Base-by-base conservation (phyloP, 2,797 vertebrate genomes). In the Mastacembelus armatus region DNA sequence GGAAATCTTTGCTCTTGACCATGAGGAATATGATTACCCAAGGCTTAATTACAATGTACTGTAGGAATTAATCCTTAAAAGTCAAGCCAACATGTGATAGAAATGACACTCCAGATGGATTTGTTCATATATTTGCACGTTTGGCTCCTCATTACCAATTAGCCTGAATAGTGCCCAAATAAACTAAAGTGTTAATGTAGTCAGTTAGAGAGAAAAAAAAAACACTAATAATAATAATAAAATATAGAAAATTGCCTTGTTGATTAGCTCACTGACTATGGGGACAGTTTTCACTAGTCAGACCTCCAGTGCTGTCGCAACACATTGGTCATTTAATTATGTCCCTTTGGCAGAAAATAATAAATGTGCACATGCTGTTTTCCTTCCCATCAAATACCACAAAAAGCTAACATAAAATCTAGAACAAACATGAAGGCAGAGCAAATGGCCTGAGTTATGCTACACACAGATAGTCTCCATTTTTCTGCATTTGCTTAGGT, bases 21-120 rank as follows among this genome's bases (percentile, higher is more conserved):
- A 57, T 48, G 63, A 83, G 79, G 79, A 73, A 52, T 69, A 77
- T 57, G 71, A 90, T 88, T 85, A 84, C 36, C 36, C 60, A 40
- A 22, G 49, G 70, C 66, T 85, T 89, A 71, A 87, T 89, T 87
- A 85, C 62, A 56, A 72, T 75, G 65, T 49, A 47, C 16, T 48
- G 11, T 15, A 61, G 65, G 26, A 86, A 83, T 64, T 74, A 82
- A 85, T 81, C 66, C 48, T 52, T 33, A 59, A 85, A 79, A 51
- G 4, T 66, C 24, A 36, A 62, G 24, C 21, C 12, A 36, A 59
- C 11, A 64, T 35, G 24, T 9, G 30, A 36, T 54, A 44, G 59
- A 68, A 39, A 67, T 62, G n/a, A 68, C 49, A 58, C 24, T 60
- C 11, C 39, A 18, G 30, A 50, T 29, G 16, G 36, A 36, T 87